A percentile compares a stretch with the other conserved stretches of the same genome.
These are phyloP conservation scores for Orchesella flavescens DNA, from an alignment of 2,888 invertebrate species.

Conservation along the genomic window DNA sequence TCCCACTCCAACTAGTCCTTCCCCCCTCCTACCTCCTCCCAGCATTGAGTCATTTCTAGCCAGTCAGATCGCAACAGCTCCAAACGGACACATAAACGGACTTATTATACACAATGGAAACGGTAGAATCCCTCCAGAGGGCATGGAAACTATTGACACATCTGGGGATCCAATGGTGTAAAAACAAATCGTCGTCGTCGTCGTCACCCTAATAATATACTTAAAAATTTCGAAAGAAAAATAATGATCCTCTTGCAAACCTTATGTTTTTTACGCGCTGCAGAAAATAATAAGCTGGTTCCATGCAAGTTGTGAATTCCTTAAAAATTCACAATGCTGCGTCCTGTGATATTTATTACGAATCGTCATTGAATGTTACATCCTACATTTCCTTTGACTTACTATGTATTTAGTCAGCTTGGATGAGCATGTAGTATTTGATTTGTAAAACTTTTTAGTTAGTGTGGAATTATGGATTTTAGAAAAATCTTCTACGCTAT, in stretches of 20 bases:
- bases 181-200: not conserved
- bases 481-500: not conserved
- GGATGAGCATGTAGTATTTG: conserved; percentile 8
- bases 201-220: not conserved
- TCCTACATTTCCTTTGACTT: conserved; percentile 30
- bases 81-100: conserved; percentile 76
- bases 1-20: conserved; percentile 71
- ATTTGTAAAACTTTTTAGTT: not conserved
- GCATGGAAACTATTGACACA: conserved; percentile 72
- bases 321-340: conserved; percentile 60
- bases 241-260: not conserved
- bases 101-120: conserved; percentile 74
- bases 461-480: not conserved
- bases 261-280: conserved; percentile 25
- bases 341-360: conserved; percentile 64
- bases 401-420: conserved; percentile 36
- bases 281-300: conserved; percentile 36
- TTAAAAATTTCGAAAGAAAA: too few species aligned
- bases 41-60: conserved; percentile 73
- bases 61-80: conserved; percentile 73
- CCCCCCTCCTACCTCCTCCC: conserved; percentile 75
- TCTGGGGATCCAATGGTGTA: conserved; percentile 67
- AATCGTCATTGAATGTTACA: conserved; percentile 34
- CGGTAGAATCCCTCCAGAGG: conserved; percentile 78
- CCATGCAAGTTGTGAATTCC: conserved; percentile 47